Conservation (phyloP, 2,113 vertebrate species). For the Potamarius usumacintae region DNA sequence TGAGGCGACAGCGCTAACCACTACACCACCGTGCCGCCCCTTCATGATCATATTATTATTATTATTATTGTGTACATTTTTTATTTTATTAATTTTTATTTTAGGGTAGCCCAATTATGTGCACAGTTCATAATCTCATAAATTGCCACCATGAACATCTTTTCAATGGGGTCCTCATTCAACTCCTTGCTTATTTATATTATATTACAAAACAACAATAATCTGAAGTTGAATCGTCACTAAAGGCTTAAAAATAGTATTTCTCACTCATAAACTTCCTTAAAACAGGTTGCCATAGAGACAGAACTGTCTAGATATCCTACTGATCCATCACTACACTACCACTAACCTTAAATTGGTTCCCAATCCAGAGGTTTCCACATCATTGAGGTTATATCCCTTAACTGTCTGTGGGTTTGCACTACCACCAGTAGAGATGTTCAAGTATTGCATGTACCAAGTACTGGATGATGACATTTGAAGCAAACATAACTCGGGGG, state of each 20-base stretch:
- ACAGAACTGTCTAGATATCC: background rate
- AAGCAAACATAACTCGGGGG: background rate
- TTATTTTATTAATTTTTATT: too few relatives aligned
- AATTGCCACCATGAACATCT: too few relatives aligned
- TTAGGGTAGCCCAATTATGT: too few relatives aligned
- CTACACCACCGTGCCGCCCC: too few relatives aligned
- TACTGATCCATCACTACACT: background rate
- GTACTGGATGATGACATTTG: slow-evolving; percentile 6
- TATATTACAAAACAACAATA: background rate
- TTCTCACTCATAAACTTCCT: background rate
- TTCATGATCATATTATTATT: too few relatives aligned
- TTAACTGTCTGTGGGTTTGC: background rate
- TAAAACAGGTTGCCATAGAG: background rate
- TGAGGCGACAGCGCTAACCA: too few relatives aligned
- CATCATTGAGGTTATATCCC: background rate
- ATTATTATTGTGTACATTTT: too few relatives aligned
- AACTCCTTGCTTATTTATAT: background rate
- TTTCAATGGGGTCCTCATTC: too few relatives aligned
- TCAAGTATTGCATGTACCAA: background rate
- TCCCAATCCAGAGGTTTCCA: background rate
- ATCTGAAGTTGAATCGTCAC: background rate
- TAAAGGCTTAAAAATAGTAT: background rate
- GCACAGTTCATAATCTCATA: too few relatives aligned
- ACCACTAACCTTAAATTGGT: background rate
- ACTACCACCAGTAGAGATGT: slow-evolving; percentile 1